These are phyloP conservation scores for Sebastes diploproa DNA, from an alignment of 2,797 vertebrate species.

Conservation along the genomic window DNA sequence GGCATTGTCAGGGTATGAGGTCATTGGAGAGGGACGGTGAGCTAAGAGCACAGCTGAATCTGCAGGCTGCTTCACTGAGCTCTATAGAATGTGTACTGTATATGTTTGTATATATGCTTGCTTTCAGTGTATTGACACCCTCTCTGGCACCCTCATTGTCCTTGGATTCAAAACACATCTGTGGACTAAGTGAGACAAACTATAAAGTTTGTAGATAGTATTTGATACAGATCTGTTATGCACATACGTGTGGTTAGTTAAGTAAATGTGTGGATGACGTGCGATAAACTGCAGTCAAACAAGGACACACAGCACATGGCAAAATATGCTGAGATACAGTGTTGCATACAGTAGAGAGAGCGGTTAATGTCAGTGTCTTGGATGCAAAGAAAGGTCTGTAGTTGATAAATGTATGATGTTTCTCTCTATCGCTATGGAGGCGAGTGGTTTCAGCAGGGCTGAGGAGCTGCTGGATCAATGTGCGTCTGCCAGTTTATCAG, in stretches of 20 bases:
- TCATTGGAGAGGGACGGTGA: conserved; percentile 92
- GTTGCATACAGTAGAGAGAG: not conserved
- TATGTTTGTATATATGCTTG: conserved; percentile 37
- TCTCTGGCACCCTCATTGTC: conserved; percentile 42
- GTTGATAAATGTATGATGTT: conserved; percentile 35
- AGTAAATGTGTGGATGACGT: conserved; percentile 17
- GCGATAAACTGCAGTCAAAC: conserved; percentile 30
- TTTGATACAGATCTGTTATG: conserved; percentile 44
- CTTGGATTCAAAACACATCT: conserved; percentile 58
- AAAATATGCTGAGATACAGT: not conserved
- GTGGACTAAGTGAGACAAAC: conserved; percentile 37
- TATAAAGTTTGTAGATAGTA: conserved; percentile 26
- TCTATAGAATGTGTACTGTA: conserved; percentile 30
- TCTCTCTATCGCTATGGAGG: conserved; percentile 17
- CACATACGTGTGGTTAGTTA: conserved; percentile 32
- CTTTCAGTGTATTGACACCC: conserved; percentile 40
- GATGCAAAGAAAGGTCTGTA: conserved; percentile 3
- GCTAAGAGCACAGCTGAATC: conserved; percentile 95
- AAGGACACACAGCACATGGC: conserved; percentile 8
- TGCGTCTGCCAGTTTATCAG: conserved; percentile 64
- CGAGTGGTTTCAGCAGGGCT: conserved; percentile 13
- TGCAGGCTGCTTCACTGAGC: conserved; percentile 73
- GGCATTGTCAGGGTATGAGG: conserved; percentile 95
- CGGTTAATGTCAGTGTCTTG: not conserved
- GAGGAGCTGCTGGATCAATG: conserved; percentile 34